Conservation (phyloP, 2,888 invertebrate genomes). For the Lithophane leautieri region DNA sequence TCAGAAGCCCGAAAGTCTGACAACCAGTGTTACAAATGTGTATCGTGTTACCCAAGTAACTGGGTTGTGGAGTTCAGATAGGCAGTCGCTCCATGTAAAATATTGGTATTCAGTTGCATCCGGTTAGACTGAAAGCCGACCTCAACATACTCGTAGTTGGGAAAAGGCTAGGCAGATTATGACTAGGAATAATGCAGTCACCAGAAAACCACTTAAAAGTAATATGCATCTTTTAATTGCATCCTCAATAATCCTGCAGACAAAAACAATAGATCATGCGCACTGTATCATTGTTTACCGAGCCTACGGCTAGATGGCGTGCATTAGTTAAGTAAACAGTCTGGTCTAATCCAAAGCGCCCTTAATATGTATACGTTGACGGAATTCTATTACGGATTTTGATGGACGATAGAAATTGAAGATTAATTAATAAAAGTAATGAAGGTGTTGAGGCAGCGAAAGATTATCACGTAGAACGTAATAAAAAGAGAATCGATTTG, state of each 20-base stretch:
- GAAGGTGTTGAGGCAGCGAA: neutral
- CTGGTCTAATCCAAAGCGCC: conserved; percentile 76
- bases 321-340: conserved; percentile 88
- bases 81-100: too few species aligned
- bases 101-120: too few species aligned
- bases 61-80: too few species aligned
- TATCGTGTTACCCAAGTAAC: too few species aligned
- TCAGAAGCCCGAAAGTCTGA: too few species aligned
- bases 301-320: conserved; percentile 88
- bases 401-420: conserved; percentile 26
- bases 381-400: conserved; percentile 28
- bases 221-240: conserved; percentile 69
- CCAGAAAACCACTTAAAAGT: conserved; percentile 20
- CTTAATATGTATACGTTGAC: conserved; percentile 44
- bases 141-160: too few species aligned
- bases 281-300: conserved; percentile 76
- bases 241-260: conserved; percentile 77
- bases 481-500: neutral
- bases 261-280: conserved; percentile 81
- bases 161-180: too few species aligned
- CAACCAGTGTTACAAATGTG: too few species aligned
- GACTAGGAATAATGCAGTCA: neutral
- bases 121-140: too few species aligned
- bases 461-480: neutral
- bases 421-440: neutral